Percentiles rank a stretch among this genome's conserved stretches.
phyloP scores from a whole-genome alignment of 2,113 vertebrate genomes.

The Urocynchramus pylzowi region DNA sequence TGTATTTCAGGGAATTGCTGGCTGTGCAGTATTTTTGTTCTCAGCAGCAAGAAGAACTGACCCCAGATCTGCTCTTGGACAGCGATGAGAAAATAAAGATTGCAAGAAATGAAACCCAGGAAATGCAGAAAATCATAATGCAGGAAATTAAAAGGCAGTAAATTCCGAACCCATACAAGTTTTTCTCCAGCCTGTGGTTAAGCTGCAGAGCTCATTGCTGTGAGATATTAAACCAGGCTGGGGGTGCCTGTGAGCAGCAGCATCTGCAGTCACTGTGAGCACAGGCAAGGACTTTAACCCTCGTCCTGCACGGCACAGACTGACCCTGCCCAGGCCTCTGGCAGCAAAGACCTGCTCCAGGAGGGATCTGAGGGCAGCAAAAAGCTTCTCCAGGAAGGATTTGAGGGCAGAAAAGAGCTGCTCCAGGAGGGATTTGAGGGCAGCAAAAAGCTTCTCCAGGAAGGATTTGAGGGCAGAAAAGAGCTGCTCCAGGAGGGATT shows the following conservation, averaged over 20 bases:
- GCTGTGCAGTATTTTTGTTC: neutral
- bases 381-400: too few species aligned
- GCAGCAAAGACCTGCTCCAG: too few species aligned
- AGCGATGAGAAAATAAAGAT: neutral
- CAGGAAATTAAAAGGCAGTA: conserved; percentile 52
- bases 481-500: neutral
- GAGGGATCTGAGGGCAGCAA: too few species aligned
- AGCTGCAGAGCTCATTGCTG: conserved; percentile 21
- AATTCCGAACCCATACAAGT: neutral
- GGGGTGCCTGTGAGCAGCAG: neutral
- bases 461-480: neutral
- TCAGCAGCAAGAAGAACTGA: neutral
- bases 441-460: neutral
- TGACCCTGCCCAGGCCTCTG: neutral
- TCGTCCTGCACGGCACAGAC: neutral
- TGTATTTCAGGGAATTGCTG: neutral
- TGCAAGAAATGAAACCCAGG: conserved; percentile 3
- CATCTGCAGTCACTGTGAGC: neutral
- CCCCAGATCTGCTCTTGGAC: neutral
- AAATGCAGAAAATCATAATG: conserved; percentile 26
- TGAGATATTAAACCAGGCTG: neutral
- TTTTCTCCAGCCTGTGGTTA: neutral
- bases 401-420: neutral
- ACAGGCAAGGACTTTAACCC: neutral
- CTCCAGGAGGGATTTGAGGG: neutral